Conservation (phyloP, 2,113 vertebrate species). For the Lasiurus borealis region DNA sequence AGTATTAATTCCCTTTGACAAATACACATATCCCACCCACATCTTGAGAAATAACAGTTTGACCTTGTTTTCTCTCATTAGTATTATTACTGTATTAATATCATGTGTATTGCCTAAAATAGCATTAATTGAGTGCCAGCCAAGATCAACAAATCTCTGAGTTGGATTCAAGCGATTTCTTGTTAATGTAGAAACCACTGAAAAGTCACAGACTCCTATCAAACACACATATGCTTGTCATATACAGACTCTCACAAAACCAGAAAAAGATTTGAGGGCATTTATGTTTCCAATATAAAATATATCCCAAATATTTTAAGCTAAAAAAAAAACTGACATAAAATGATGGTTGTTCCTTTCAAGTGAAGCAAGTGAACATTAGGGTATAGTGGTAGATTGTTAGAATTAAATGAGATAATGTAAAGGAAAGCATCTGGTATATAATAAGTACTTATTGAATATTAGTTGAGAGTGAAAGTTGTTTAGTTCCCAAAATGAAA, state of each 20-base stretch:
- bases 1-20: not conserved
- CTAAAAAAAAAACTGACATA: not conserved
- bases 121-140: not conserved
- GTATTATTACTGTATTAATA: not conserved
- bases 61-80: not conserved
- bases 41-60: not conserved
- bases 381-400: not conserved
- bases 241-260: not conserved
- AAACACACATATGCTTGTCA: not conserved
- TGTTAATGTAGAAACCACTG: not conserved
- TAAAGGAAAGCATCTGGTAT: not conserved
- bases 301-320: not conserved
- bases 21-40: not conserved
- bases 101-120: not conserved
- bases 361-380: not conserved
- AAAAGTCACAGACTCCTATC: not conserved
- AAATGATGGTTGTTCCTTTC: not conserved
- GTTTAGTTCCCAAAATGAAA: not conserved
- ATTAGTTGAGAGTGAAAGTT: not conserved
- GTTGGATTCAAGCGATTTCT: not conserved
- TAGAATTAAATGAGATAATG: slow-evolving; percentile 2
- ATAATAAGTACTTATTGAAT: not conserved
- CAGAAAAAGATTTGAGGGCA: not conserved
- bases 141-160: slow-evolving; percentile 29
- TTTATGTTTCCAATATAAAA: not conserved